Evolutionary conservation across 2,113 vertebrate species (phyloP).

Genomic region (Ageneiosus marmoratus): DNA sequence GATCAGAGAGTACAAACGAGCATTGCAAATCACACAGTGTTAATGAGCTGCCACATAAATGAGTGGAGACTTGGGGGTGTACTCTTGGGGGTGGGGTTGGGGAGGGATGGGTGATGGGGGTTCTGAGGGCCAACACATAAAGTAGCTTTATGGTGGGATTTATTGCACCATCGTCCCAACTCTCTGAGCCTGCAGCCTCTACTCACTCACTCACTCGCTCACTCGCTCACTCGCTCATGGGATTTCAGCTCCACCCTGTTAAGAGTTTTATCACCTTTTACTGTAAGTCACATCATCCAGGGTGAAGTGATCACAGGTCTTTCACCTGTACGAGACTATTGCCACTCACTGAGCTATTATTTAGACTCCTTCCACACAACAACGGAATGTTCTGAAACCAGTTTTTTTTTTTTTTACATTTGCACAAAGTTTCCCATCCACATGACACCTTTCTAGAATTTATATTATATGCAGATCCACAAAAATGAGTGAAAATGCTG

Average conservation of each 20-base stretch:
- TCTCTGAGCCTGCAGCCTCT: conserved; percentile 30
- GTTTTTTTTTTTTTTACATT: no score
- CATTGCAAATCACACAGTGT: conserved; percentile 71
- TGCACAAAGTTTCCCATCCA: no score
- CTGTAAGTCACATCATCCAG: not conserved
- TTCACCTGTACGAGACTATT: not conserved
- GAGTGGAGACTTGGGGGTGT: conserved; percentile 51
- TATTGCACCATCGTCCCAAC: conserved; percentile 52
- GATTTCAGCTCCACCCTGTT: not conserved
- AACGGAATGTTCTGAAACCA: no score
- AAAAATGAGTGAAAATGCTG: no score
- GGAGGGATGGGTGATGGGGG: not conserved
- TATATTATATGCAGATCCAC: no score
- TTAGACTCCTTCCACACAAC: not conserved
- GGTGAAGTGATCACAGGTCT: not conserved
- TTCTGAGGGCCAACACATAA: conserved; percentile 37
- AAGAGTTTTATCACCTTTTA: not conserved
- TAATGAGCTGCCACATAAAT: conserved; percentile 79
- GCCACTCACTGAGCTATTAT: not conserved
- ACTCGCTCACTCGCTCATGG: not conserved
- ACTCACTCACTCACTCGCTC: conserved; percentile 11
- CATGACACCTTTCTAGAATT: no score
- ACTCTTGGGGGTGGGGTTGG: not conserved
- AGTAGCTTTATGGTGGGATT: conserved; percentile 58
- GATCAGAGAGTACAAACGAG: conserved; percentile 73